Evolutionary conservation across 2,888 invertebrate genomes (phyloP).

Genomic region (Chymomyza caudatula): DNA sequence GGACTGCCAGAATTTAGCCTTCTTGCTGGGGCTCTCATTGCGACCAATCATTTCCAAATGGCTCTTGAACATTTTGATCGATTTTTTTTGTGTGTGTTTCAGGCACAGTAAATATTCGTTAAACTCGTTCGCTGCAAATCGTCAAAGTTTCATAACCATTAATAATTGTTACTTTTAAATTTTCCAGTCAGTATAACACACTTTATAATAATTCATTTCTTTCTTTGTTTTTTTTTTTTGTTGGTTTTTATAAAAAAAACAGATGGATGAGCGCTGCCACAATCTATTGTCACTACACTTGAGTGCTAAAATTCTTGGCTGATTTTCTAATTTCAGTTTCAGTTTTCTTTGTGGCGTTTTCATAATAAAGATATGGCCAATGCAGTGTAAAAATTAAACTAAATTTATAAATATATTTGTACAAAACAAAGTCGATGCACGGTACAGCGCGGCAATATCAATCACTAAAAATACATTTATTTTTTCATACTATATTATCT

Average conservation of each 20-base stretch:
- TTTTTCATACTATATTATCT: conserved; percentile 36
- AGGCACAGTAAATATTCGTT: conserved; percentile 77
- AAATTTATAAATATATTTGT: not conserved
- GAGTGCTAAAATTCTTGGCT: not conserved
- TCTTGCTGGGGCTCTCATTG: conserved; percentile 93
- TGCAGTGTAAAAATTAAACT: conserved; percentile 51
- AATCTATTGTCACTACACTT: not conserved
- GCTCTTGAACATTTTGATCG: conserved; percentile 91
- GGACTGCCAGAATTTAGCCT: conserved; percentile 96
- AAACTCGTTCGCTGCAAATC: conserved; percentile 86
- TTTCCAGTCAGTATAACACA: conserved; percentile 1
- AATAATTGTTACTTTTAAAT: not conserved
- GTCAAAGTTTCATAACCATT: conserved; percentile 13
- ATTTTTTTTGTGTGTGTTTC: conserved; percentile 78
- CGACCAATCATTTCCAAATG: conserved; percentile 96
- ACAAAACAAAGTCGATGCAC: conserved; percentile 1
- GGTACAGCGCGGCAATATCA: conserved; percentile 47
- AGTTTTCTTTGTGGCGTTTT: conserved; percentile 36
- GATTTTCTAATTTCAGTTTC: conserved; percentile 36
- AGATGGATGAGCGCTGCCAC: not conserved
- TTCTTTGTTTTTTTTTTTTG: conserved; percentile 9
- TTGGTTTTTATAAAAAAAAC: not conserved
- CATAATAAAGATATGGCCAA: conserved; percentile 71
- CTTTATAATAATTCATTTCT: conserved; percentile 21
- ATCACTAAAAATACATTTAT: conserved; percentile 66